A percentile compares a stretch with the other conserved stretches of the same genome.
Conservation (phyloP, 1,140 invertebrate species). For the Drosophila pseudoananassae region DNA sequence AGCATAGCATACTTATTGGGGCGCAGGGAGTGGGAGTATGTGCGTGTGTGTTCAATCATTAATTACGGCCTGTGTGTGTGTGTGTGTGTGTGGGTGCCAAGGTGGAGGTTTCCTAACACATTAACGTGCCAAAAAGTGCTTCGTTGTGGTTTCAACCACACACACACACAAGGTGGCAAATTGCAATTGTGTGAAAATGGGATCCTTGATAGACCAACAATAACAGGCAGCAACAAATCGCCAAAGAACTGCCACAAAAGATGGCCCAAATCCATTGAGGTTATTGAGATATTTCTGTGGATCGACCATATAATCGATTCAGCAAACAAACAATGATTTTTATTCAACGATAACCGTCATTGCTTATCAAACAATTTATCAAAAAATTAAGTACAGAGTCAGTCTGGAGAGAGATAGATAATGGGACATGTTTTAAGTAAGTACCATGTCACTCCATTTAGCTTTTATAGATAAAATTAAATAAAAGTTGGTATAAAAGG, state of each 20-base stretch:
- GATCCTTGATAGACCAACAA: constrained; percentile 64
- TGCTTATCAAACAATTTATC: constrained; percentile 44
- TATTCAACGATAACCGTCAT: constrained; percentile 7
- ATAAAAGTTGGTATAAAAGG: background rate
- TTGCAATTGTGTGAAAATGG: constrained; percentile 71
- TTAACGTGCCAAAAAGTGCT: constrained; percentile 79
- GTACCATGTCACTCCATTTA: background rate
- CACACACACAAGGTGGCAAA: constrained; percentile 1
- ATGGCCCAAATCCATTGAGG: background rate
- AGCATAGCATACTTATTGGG: constrained; percentile 67
- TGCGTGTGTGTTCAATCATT: constrained; percentile 66
- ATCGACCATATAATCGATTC: constrained; percentile 18
- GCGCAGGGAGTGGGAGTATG: constrained; percentile 9
- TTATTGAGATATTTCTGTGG: constrained; percentile 17
- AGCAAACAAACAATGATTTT: constrained; percentile 12
- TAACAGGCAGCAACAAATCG: constrained; percentile 31
- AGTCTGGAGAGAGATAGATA: too few relatives aligned
- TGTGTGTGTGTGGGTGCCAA: constrained; percentile 10
- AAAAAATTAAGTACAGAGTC: background rate
- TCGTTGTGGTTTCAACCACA: constrained; percentile 66
- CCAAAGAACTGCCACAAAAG: constrained; percentile 40
- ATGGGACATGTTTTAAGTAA: background rate
- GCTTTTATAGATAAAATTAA: background rate
- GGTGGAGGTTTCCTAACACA: constrained; percentile 44
- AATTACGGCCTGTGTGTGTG: constrained; percentile 51